Percentiles rank a stretch among this genome's conserved stretches.
Conservation (phyloP, 1,140 invertebrate genomes). For the Hypothenemus hampei region DNA sequence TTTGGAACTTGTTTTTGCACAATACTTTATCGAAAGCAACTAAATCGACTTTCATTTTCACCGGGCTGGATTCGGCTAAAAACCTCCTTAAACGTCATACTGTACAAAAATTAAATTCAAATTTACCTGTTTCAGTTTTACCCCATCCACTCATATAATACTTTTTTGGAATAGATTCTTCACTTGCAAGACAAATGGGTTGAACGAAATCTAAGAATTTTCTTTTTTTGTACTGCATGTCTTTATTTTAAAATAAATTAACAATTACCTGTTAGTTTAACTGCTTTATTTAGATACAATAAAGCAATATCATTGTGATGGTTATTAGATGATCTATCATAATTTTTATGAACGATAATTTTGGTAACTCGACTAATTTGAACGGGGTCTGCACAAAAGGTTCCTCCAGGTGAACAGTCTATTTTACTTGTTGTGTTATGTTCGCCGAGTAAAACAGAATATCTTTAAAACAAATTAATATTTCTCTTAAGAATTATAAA, state of each 20-base stretch:
- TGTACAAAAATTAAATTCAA: neutral
- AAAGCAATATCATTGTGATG: conserved; percentile 60
- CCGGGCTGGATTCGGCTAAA: conserved; percentile 29
- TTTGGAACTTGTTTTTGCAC: conserved; percentile 40
- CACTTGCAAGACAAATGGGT: conserved; percentile 58
- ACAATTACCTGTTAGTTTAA: conserved; percentile 46
- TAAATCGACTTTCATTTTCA: conserved; percentile 44
- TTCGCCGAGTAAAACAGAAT: conserved; percentile 50
- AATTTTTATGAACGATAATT: conserved; percentile 51
- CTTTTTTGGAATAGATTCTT: conserved; percentile 6
- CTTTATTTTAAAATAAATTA: conserved; percentile 10
- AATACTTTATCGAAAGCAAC: conserved; percentile 28
- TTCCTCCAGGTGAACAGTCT: conserved; percentile 44
- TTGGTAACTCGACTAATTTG: conserved; percentile 48
- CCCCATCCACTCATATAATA: conserved; percentile 42
- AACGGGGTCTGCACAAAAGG: conserved; percentile 43
- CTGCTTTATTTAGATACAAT: conserved; percentile 49
- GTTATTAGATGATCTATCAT: conserved; percentile 42
- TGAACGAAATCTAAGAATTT: conserved; percentile 49
- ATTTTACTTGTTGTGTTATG: conserved; percentile 46
- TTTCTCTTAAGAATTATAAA: neutral
- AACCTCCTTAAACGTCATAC: neutral
- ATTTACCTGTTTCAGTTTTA: conserved; percentile 33
- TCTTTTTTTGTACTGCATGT: too few relatives aligned
- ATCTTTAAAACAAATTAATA: conserved; percentile 24